Evolutionary conservation across 2,888 invertebrate genomes (phyloP).

Genomic region (Mantis religiosa): DNA sequence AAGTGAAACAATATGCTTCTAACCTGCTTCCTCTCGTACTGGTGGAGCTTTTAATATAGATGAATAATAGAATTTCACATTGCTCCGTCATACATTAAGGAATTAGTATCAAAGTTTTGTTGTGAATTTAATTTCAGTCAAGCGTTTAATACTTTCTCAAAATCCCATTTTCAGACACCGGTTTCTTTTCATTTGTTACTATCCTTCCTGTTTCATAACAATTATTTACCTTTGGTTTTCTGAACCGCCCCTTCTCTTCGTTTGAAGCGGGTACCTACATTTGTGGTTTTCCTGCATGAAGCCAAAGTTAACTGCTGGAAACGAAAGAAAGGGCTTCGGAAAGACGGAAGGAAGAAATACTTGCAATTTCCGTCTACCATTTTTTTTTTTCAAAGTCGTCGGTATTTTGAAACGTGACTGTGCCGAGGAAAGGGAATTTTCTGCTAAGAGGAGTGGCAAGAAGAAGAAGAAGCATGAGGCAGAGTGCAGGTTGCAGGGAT

Average conservation of each 20-base stretch:
- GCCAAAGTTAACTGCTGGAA: neutral
- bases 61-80: too few relatives aligned
- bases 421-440: neutral
- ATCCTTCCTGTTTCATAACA: neutral
- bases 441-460: neutral
- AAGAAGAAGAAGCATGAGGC: neutral
- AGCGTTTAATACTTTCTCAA: neutral
- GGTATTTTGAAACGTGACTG: slow-evolving; percentile 1
- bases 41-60: too few relatives aligned
- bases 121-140: too few relatives aligned
- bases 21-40: too few relatives aligned
- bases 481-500: neutral
- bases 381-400: neutral
- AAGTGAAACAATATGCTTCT: too few relatives aligned
- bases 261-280: neutral
- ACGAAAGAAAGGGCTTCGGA: neutral
- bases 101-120: too few relatives aligned
- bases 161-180: neutral
- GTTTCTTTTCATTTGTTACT: neutral
- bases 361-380: neutral
- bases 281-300: neutral
- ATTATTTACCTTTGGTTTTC: neutral
- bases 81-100: too few relatives aligned
- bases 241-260: neutral
- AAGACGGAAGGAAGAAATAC: neutral